Evolutionary conservation across 2,888 invertebrate genomes (phyloP), one percentile per base, ranked within the genome.

Genomic region (Ferdinandea cuprea): DNA sequence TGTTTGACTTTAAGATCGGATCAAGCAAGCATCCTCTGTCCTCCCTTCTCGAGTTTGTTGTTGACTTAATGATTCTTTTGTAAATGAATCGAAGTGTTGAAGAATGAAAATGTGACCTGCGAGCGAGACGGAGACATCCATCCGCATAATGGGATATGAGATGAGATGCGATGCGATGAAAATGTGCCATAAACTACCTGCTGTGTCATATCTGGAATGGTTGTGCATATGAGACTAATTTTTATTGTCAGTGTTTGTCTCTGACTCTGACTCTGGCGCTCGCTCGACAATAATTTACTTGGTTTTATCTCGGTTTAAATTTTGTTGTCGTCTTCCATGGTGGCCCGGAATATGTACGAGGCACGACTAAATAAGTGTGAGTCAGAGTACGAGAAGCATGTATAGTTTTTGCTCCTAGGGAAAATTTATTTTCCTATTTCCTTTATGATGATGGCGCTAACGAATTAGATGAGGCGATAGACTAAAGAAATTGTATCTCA

Each of bases 41-140:
- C n/a, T 65, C 37, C 35, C 15, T 30, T 46, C 28, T 54, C 59
- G 17, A n/a, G 3, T 50, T 40, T 30, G 44, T 32, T 19, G 6
- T 83, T 83, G 78, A 83, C 78, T 83, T 78, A 83, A 78, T 78
- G 81, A 66, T 66, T 77, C 44, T n/a, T n/a, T n/a, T 54, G 65
- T 72, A 83, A 83, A 81, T 81, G 83, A 77, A 78, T 83, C 63
- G 83, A 83, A 83, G 78, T 78, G 78, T 83, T 83, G 72, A 83
- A 83, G 83, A 83, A 83, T 83, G 83, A 78, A 83, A 83, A 78
- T 83, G 83, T 83, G 72, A 83, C 83, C 78, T 83, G 61, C n/a
- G n/a, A n/a, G n/a, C n/a, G n/a, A n/a, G n/a, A n/a, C n/a, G n/a
- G n/a, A 44, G 48, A 35, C 28, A 44, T 42, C 15, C 35, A 13